Conservation (phyloP, 1,140 invertebrate species). For the Mamestra configurata region DNA sequence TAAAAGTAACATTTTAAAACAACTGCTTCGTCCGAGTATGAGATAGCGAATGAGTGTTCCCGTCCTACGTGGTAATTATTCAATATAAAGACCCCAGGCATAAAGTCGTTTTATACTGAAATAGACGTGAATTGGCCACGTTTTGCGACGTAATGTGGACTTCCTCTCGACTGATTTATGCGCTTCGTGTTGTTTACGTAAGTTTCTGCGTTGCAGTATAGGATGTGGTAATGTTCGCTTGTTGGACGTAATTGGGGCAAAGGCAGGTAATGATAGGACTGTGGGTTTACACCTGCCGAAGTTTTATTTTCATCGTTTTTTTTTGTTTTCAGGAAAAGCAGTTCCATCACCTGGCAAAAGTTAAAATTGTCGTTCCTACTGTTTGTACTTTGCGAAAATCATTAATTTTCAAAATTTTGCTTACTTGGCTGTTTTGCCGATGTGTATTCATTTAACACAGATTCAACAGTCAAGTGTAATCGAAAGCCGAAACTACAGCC, state of each 20-base stretch:
- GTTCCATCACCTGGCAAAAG: no score
- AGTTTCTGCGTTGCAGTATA: conserved; percentile 26
- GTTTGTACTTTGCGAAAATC: no score
- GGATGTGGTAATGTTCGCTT: conserved; percentile 10
- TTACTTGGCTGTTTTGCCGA: no score
- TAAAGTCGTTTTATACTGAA: conserved; percentile 69
- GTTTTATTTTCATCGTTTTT: no score
- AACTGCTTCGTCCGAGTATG: conserved; percentile 55
- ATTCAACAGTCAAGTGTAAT: no score
- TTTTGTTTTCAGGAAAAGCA: no score
- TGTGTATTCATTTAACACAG: no score
- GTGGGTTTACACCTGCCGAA: not conserved
- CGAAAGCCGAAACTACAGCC: no score
- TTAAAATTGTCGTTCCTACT: no score
- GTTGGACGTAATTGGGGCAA: not conserved
- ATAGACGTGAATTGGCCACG: conserved; percentile 61
- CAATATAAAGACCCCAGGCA: conserved; percentile 67
- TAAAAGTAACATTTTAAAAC: conserved; percentile 65
- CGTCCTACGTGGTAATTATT: conserved; percentile 78
- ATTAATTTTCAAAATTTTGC: no score
- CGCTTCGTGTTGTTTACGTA: conserved; percentile 26
- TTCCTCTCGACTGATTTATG: conserved; percentile 41
- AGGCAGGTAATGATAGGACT: not conserved
- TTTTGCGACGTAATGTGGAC: conserved; percentile 35
- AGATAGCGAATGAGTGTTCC: conserved; percentile 61